phyloP scores from a whole-genome alignment of 2,888 invertebrate genomes.

The Drosophila planitibia region DNA sequence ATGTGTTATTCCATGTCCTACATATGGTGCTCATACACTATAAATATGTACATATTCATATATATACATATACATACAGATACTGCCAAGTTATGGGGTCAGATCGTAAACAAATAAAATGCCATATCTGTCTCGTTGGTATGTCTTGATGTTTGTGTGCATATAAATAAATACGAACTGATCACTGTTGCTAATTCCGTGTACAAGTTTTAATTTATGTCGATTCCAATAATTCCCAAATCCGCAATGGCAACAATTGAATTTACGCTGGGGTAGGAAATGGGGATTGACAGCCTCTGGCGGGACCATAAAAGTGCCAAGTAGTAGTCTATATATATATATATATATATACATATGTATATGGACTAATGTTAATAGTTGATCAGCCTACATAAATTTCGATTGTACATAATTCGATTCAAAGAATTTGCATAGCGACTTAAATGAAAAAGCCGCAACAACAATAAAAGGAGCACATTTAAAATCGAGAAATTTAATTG shows the following conservation, averaged over 20 bases:
- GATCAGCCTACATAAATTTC: constrained; percentile 14
- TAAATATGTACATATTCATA: not conserved
- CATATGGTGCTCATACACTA: constrained; percentile 25
- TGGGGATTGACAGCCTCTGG: constrained; percentile 20
- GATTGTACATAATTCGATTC: constrained; percentile 58
- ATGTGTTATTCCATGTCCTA: constrained; percentile 40
- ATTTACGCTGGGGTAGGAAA: not conserved
- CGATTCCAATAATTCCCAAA: not conserved
- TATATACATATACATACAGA: not conserved
- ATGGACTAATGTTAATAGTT: constrained; percentile 23
- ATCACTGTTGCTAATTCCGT: constrained; percentile 27
- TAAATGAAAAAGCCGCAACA: constrained; percentile 17
- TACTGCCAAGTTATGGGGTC: constrained; percentile 60
- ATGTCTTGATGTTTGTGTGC: not conserved
- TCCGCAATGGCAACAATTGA: constrained; percentile 13
- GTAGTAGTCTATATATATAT: not conserved
- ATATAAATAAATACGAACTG: constrained; percentile 49
- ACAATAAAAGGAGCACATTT: constrained; percentile 13
- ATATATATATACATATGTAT: not conserved
- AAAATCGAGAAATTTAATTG: constrained; percentile 52
- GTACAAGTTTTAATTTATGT: constrained; percentile 24
- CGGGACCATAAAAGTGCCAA: constrained; percentile 58
- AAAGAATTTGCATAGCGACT: constrained; percentile 56
- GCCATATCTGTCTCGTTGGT: constrained; percentile 38
- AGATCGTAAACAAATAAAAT: constrained; percentile 70